Percentiles rank a stretch among this genome's conserved stretches.
phyloP scores from a whole-genome alignment of 2,888 invertebrate species.

The Maniola hyperantus region DNA sequence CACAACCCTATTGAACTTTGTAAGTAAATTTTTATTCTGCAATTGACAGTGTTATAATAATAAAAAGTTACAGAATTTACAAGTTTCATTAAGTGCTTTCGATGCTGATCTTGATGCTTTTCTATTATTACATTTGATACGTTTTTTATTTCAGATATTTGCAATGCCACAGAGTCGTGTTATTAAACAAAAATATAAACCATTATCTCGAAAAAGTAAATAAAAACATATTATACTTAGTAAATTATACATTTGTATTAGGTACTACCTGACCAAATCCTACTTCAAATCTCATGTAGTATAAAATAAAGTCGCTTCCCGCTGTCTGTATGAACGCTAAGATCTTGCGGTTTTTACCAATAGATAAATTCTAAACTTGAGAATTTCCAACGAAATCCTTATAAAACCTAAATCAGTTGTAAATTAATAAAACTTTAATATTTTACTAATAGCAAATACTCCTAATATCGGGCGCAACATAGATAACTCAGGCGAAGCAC shows the following conservation, averaged over 20 bases:
- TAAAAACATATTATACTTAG: background rate
- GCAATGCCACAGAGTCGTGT: background rate
- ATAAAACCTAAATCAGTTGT: no score
- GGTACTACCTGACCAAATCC: no score
- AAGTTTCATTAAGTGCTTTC: no score
- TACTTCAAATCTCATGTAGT: no score
- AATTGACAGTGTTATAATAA: background rate
- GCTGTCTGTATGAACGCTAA: no score
- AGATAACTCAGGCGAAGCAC: no score
- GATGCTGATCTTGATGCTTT: no score
- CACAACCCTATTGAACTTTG: conserved; percentile 27
- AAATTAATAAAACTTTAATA: background rate
- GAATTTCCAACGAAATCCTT: no score
- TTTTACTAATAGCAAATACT: conserved; percentile 1
- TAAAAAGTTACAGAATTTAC: background rate
- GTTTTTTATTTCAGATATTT: conserved; percentile 16
- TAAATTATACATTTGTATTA: no score
- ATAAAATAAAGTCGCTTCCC: no score
- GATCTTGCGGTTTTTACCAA: no score
- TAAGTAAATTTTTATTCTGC: conserved; percentile 26
- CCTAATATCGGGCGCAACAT: background rate
- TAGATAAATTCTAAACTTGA: no score
- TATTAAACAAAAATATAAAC: background rate
- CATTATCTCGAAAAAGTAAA: conserved; percentile 4
- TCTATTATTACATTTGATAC: background rate